phyloP scores from a whole-genome alignment of 2,797 vertebrate genomes.

The Anguilla anguilla region DNA sequence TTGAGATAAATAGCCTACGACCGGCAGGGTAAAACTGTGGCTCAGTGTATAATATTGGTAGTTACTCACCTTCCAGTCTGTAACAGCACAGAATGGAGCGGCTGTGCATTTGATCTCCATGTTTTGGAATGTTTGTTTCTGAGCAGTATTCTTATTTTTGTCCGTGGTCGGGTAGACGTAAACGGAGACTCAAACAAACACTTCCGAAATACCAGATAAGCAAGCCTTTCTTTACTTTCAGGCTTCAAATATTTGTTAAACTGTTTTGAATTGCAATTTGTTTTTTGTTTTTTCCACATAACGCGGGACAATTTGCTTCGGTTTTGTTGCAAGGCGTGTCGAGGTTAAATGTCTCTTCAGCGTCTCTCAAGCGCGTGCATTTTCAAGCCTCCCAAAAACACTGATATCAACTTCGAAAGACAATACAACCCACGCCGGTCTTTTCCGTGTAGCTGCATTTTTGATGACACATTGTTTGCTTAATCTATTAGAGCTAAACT shows the following conservation, averaged over 20 bases:
- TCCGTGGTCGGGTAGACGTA: not conserved
- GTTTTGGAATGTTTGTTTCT: not conserved
- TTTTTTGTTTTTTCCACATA: too few species aligned
- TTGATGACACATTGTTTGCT: not conserved
- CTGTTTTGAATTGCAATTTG: not conserved
- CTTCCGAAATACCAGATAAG: not conserved
- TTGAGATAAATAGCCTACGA: not conserved
- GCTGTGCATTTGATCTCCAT: not conserved
- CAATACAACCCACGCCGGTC: too few species aligned
- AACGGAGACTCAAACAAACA: not conserved
- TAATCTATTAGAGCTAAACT: not conserved
- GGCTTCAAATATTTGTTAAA: not conserved
- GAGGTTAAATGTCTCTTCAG: not conserved
- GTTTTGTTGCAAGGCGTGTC: not conserved
- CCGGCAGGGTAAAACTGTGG: not conserved
- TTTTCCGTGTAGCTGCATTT: not conserved
- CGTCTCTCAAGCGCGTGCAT: not conserved
- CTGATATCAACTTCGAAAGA: not conserved
- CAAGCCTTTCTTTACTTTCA: not conserved
- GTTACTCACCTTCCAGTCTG: not conserved
- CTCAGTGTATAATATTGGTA: not conserved
- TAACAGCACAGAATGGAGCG: too few species aligned
- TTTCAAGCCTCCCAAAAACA: not conserved
- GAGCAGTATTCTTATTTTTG: not conserved
- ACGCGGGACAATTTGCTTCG: too few species aligned